phyloP scores from a whole-genome alignment of 2,113 vertebrate genomes.

The Tupaia chinensis region DNA sequence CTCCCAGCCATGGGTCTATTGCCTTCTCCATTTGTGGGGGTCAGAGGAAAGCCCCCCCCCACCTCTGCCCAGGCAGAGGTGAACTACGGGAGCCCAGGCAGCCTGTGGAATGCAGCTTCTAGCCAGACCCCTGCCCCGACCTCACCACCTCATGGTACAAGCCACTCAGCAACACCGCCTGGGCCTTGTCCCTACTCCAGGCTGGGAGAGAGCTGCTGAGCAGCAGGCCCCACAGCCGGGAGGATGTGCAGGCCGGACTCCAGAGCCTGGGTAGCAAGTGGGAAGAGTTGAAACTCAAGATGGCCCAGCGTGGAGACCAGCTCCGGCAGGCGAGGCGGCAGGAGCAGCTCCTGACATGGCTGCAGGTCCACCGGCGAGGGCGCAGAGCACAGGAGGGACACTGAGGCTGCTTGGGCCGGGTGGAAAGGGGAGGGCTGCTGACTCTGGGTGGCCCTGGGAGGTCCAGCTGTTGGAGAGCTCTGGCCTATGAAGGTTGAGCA shows the following conservation, averaged over 20 bases:
- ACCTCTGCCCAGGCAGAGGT: background rate
- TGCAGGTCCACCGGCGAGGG: slow-evolving; percentile 87
- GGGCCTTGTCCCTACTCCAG: slow-evolving; percentile 80
- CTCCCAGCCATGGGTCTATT: background rate
- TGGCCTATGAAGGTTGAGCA: background rate
- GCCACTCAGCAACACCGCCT: background rate
- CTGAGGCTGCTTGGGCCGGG: background rate
- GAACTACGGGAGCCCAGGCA: background rate
- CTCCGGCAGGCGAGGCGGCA: slow-evolving; percentile 92
- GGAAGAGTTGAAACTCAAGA: slow-evolving; percentile 89
- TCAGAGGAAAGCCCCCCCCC: background rate
- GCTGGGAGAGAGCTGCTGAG: slow-evolving; percentile 88
- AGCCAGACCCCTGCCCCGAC: background rate
- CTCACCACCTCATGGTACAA: background rate
- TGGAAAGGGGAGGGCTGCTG: background rate
- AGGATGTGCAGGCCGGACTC: slow-evolving; percentile 85
- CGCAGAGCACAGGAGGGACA: background rate
- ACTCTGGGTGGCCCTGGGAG: background rate
- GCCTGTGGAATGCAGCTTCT: background rate
- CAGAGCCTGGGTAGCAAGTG: slow-evolving; percentile 88
- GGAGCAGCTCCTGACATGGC: slow-evolving; percentile 93
- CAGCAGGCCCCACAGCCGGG: slow-evolving; percentile 84
- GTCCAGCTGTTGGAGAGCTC: background rate
- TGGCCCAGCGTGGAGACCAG: slow-evolving; percentile 91
- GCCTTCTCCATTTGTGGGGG: accelerated